Conservation (phyloP, 2,888 invertebrate species). For the Perizoma flavofasciatum region DNA sequence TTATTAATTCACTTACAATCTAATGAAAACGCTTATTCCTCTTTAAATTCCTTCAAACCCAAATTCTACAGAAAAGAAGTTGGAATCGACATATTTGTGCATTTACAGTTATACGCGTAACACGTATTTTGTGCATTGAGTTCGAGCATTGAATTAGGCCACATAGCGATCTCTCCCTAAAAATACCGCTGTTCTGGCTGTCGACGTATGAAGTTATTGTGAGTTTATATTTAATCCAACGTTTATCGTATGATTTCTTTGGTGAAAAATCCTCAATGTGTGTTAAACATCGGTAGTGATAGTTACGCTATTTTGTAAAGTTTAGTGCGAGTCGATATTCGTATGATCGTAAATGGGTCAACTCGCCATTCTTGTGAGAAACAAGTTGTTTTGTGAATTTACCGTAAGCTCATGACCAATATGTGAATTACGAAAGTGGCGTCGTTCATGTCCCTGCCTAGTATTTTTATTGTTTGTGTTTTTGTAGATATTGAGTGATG, state of each 20-base stretch:
- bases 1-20: conserved; percentile 57
- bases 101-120: conserved; percentile 83
- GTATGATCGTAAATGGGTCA: conserved; percentile 84
- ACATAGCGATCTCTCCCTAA: conserved; percentile 85
- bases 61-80: conserved; percentile 36
- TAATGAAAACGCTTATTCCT: conserved; percentile 38
- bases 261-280: conserved; percentile 41
- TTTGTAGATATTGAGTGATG: conserved; percentile 76
- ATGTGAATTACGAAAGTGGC: conserved; percentile 39
- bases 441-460: conserved; percentile 36
- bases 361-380: conserved; percentile 79
- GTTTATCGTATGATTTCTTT: conserved; percentile 44
- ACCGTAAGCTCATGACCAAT: conserved; percentile 44
- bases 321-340: conserved; percentile 75
- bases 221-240: conserved; percentile 68
- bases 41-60: conserved; percentile 10
- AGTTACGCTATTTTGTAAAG: conserved; percentile 64
- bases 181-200: conserved; percentile 84
- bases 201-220: conserved; percentile 83
- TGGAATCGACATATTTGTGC: conserved; percentile 69
- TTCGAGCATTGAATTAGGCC: conserved; percentile 84
- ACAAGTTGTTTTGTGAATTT: conserved; percentile 66
- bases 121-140: conserved; percentile 84
- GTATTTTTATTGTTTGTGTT: conserved; percentile 57
- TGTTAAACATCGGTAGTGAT: conserved; percentile 52